phyloP scores from a whole-genome alignment of 2,888 invertebrate genomes.

The Suillia variegata region DNA sequence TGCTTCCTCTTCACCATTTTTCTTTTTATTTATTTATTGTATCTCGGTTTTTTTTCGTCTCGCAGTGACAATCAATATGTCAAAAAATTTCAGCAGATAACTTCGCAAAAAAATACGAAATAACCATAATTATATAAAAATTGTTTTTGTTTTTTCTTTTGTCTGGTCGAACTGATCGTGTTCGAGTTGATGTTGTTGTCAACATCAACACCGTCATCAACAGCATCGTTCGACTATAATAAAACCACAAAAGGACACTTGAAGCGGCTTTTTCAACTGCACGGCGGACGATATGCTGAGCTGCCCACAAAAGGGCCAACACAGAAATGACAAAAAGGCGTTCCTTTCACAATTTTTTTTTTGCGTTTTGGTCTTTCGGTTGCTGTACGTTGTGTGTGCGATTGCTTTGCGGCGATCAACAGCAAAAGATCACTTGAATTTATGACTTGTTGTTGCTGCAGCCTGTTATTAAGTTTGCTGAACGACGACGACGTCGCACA shows the following conservation, averaged over 20 bases:
- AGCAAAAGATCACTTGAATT: slow-evolving; percentile 24
- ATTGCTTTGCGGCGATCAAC: slow-evolving; percentile 11
- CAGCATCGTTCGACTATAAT: not conserved
- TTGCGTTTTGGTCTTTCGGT: slow-evolving; percentile 7
- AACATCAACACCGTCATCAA: slow-evolving; percentile 11
- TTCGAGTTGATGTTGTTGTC: slow-evolving; percentile 7
- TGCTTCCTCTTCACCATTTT: not conserved
- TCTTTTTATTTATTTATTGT: too few species aligned
- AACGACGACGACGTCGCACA: not conserved
- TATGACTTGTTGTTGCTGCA: slow-evolving; percentile 23
- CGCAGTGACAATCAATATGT: slow-evolving; percentile 5
- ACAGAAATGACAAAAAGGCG: slow-evolving; percentile 22
- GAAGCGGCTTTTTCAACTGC: slow-evolving; percentile 1
- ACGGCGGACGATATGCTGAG: not conserved
- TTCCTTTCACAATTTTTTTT: slow-evolving; percentile 12
- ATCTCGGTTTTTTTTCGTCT: not conserved
- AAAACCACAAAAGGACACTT: slow-evolving; percentile 20
- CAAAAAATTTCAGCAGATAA: not conserved
- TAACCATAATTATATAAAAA: slow-evolving; percentile 1
- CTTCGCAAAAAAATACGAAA: not conserved
- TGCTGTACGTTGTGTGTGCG: too few species aligned
- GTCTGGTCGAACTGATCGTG: not conserved
- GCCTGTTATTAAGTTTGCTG: slow-evolving; percentile 7
- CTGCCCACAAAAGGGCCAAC: not conserved
- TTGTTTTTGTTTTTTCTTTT: not conserved